Base-by-base conservation (phyloP, 2,797 vertebrate genomes). In the Phrynocephalus vlangalii region DNA sequence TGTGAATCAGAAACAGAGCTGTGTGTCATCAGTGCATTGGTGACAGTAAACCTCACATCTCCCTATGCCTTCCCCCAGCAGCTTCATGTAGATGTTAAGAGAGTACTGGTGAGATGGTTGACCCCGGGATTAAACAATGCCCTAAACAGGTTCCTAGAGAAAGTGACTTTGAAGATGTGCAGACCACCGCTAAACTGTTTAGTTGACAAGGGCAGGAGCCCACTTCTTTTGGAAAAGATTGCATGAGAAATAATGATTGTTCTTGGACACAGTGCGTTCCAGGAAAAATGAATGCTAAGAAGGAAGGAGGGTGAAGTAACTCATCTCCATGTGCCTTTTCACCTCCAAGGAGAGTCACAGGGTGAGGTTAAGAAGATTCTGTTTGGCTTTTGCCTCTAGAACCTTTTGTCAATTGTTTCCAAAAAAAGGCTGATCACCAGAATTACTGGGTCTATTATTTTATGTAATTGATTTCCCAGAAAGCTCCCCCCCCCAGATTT, bases 61-160 rank as follows among this genome's bases (percentile, higher is more conserved):
- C 52, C 13, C 9, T 56, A 56, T 56, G 1, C 9, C 52, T 56
- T 56, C 52, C 38, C 38, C 38, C 13, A 56, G 9, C 13, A 13
- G 52, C 52, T 56, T 56, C 52, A 56, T 56, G 9, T 56, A 13
- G 52, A 56, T 56, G 52, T 44, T 56, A 56, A 56, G 13, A 56
- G 52, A 56, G 52, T 13, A 56, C 52, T 56, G 52, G 9, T 9
- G 52, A 56, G 52, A 56, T 15, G 52, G 52, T 56, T 13, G 52
- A 9, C 52, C 52, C 52, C 8, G 52, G 1, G 52, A 56, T 56
- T 56, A 86, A 79, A 76, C 28, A 52, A 79, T 33, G 44, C 24
- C 22, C 8, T 73, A 68, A 80, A 30, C 33, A n/a, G 81, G 48
- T 11, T 89, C 85, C 77, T 66, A 44, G n/a, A 84, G 48, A 67